Percentiles rank a stretch among this genome's conserved stretches.
Conservation (phyloP, 2,797 vertebrate genomes). For the Catamblyrhynchus diadema region DNA sequence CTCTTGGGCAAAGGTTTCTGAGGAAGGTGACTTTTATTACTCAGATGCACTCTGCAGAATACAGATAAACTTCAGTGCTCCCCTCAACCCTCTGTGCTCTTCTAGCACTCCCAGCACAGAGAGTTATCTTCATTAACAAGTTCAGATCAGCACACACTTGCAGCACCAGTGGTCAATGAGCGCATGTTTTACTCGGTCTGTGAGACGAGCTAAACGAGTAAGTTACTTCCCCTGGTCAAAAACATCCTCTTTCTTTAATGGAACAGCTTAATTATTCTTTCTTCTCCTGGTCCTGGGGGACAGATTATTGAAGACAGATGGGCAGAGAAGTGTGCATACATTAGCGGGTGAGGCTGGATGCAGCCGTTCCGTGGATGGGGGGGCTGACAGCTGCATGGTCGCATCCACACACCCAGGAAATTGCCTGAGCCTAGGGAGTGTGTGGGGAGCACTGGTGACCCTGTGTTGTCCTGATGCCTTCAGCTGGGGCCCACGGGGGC, state of each 20-base stretch:
- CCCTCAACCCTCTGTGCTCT: background rate
- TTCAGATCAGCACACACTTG: background rate
- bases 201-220: background rate
- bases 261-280: slow-evolving; percentile 55
- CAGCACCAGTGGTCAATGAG: background rate
- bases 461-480: fast-evolving
- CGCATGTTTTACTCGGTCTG: fast-evolving
- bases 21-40: slow-evolving; percentile 63
- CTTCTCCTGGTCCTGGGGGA: slow-evolving; percentile 7
- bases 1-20: slow-evolving; percentile 61
- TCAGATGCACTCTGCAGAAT: slow-evolving; percentile 36
- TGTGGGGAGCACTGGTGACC: background rate
- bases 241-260: background rate
- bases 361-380: fast-evolving
- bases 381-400: background rate
- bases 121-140: slow-evolving; percentile 21
- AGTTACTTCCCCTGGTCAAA: slow-evolving; percentile 12
- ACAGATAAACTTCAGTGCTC: slow-evolving; percentile 48
- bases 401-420: background rate
- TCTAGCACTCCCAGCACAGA: background rate
- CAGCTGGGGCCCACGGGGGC: fast-evolving
- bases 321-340: slow-evolving; percentile 27
- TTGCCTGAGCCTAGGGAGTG: background rate
- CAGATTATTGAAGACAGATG: slow-evolving; percentile 55
- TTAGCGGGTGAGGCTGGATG: background rate